Evolutionary conservation across 2,113 vertebrate genomes (phyloP), one percentile per base, ranked within the genome.

Genomic region (Neolamprologus fasciatus): DNA sequence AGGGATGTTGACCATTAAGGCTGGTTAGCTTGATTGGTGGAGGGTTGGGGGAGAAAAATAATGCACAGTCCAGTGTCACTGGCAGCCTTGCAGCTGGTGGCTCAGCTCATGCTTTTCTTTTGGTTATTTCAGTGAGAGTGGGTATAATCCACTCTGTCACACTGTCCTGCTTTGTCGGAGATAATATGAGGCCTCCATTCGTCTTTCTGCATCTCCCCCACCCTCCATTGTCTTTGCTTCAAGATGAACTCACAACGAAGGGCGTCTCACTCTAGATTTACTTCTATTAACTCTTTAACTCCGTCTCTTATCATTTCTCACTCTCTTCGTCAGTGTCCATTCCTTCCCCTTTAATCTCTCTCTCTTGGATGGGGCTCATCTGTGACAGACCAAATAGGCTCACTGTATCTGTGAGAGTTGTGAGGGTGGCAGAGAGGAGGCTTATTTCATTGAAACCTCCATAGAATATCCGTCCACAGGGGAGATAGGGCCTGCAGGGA

Each of bases 71-170:
- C 19, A 7, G 66, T 28, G 78, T 79, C 83, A 83, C 1, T 47
- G 73, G 83, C 13, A 79, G 14, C n/a, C 61, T 35, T 81, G 89
- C 89, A 91, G 88, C 87, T 92, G 86, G 86, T 81, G 53, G 61
- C 79, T 47, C 88, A 89, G 86, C 84, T 50, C 82, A 87, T 53
- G 47, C 61, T 86, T 91, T 90, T 90, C 50, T 88, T 45, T 55
- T 71, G 86, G 23, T 31, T 54, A 35, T 81, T 51, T n/a, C 23
- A 14, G 40, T 66, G 61, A 40, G 86, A 63, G 86, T 57, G 6
- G 23, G 19, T 78, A 87, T 95, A 93, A 95, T 94, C 92, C 88
- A 84, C 50, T 89, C 83, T 83, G 93, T 89, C 92, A 89, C 91
- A 85, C 87, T 54, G 84, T 85, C 76, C 81, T 9, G 61, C 89